Conservation (phyloP, 2,888 invertebrate species). For the Ochropacha duplaris region DNA sequence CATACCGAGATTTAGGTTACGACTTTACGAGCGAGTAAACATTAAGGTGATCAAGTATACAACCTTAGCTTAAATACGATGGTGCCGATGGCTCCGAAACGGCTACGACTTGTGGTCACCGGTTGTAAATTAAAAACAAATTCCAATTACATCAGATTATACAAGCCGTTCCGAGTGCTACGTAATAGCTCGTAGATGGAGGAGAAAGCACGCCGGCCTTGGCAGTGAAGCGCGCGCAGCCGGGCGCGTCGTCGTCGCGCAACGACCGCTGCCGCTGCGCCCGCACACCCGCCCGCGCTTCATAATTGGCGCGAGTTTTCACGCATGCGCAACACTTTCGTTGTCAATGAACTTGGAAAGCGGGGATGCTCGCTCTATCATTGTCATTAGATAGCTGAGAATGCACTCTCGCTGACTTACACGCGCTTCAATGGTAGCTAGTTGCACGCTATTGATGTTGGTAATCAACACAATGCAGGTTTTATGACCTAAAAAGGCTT, state of each 20-base stretch:
- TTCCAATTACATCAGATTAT: slow-evolving; percentile 68
- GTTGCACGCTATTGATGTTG: slow-evolving; percentile 58
- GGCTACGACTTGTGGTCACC: slow-evolving; percentile 25
- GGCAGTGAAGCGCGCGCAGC: slow-evolving; percentile 71
- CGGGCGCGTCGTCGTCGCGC: slow-evolving; percentile 53
- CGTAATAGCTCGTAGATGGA: slow-evolving; percentile 61
- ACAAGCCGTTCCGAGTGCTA: slow-evolving; percentile 55
- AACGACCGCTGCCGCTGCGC: slow-evolving; percentile 31
- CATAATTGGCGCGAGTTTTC: slow-evolving; percentile 74
- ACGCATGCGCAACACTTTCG: slow-evolving; percentile 78
- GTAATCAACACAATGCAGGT: slow-evolving; percentile 35
- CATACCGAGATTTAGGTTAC: background rate
- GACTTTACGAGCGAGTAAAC: background rate
- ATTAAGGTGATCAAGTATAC: slow-evolving; percentile 2
- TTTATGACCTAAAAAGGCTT: background rate
- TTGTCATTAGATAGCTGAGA: slow-evolving; percentile 76
- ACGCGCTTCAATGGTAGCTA: slow-evolving; percentile 45
- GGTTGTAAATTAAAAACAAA: slow-evolving; percentile 43
- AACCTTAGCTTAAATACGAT: background rate
- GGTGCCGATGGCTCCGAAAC: background rate
- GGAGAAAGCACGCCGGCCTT: slow-evolving; percentile 79
- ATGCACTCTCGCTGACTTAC: slow-evolving; percentile 77
- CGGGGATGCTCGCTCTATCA: slow-evolving; percentile 77
- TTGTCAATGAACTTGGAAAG: slow-evolving; percentile 83
- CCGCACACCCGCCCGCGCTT: slow-evolving; percentile 32